Percentiles rank a stretch among this genome's conserved stretches.
phyloP scores from a whole-genome alignment of 2,888 invertebrate genomes.

The Clivina fossor region DNA sequence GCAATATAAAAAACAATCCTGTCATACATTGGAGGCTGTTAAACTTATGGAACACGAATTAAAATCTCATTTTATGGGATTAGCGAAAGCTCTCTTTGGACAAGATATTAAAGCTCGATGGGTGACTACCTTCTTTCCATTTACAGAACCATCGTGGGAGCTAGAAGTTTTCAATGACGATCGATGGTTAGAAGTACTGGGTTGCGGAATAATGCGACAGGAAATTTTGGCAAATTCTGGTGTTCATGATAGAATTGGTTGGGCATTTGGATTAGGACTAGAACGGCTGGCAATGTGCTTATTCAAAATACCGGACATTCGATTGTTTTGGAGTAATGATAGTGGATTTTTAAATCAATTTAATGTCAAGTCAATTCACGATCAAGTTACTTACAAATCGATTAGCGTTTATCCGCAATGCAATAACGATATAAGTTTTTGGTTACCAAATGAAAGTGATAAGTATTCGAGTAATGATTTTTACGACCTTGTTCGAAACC shows the following conservation, averaged over 20 bases:
- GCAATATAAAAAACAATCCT: constrained; percentile 71
- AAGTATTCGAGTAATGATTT: constrained; percentile 82
- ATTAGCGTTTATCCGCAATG: constrained; percentile 87
- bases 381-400: constrained; percentile 73
- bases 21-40: constrained; percentile 83
- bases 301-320: constrained; percentile 93
- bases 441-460: constrained; percentile 73
- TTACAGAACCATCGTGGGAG: constrained; percentile 99
- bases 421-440: constrained; percentile 92
- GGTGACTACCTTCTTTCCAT: constrained; percentile 94
- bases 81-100: constrained; percentile 80
- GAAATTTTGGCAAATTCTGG: constrained; percentile 81
- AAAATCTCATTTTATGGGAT: constrained; percentile 73
- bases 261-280: constrained; percentile 96
- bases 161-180: constrained; percentile 82
- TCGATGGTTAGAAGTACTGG: constrained; percentile 92
- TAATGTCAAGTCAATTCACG: constrained; percentile 67
- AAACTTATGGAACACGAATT: constrained; percentile 84
- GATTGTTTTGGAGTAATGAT: constrained; percentile 95
- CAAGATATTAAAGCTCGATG: constrained; percentile 70
- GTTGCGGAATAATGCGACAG: constrained; percentile 94
- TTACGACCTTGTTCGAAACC: constrained; percentile 85
- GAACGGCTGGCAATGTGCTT: constrained; percentile 96
- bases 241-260: constrained; percentile 83
- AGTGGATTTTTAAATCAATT: constrained; percentile 92